Evolutionary conservation across 2,888 invertebrate species (phyloP), one percentile per base, ranked within the genome.

Genomic region (Cordilura impudica): DNA sequence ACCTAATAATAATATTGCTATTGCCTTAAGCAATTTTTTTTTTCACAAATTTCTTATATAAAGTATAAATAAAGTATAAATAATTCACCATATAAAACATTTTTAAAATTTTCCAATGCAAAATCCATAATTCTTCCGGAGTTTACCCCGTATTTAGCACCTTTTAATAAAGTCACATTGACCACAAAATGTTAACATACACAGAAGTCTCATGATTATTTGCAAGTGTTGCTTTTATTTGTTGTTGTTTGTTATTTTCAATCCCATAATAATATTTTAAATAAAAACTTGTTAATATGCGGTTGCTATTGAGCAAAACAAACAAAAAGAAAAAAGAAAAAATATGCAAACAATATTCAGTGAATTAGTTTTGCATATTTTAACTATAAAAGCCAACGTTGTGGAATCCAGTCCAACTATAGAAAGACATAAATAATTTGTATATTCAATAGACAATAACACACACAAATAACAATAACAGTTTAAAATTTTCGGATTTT

Each of bases 361-460:
- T 74, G 71, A 74, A 71, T 74, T 49, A 29, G 53, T 71, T 79
- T 79, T 61, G 78, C 74, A 79, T 79, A 71, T 70, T 74, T 75
- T 71, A 66, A 61, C 47, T 54, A 49, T 49, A 63, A 58, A 72
- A 67, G 7, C 18, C 66, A 66, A 66, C 51, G 47, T 45, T n/a
- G 35, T 39, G 35, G 35, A 39, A 39, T 31, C 31, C 8, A 39
- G n/a, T 39, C 12, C 35, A 39, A 39, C 35, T n/a, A 16, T 14
- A 2, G 8, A 26, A 53, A n/a, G 14, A 23, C 6, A 26, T 53
- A 26, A 53, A 53, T 49, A 49, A 26, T 16, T 26, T 53, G 51
- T 53, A 26, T n/a, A 53, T 26, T 26, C 26, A n/a, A 53, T 53
- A 26, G 51, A n/a, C 16, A n/a, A n/a, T n/a, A 8, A 14, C 12